Base-by-base conservation (phyloP, 2,113 vertebrate genomes). In the Nothocercus nigrocapillus region DNA sequence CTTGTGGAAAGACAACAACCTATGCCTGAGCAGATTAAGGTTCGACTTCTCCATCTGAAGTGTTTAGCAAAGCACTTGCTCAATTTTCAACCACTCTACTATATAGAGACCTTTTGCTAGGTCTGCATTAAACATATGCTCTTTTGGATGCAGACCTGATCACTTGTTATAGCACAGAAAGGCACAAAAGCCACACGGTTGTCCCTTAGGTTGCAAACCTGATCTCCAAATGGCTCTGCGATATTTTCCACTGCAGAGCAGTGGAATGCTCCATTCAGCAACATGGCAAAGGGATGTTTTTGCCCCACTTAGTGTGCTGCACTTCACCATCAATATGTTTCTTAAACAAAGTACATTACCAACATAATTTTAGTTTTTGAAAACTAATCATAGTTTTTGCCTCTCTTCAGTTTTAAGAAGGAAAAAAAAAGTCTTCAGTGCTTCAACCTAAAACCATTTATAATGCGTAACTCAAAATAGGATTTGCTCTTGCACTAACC, bases 251-350 rank as follows among this genome's bases (percentile, higher is more conserved):
- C 49, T 51, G 49, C 49, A 51, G 45, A 51, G 21, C 21, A 11
- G 21, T 44, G 42, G 12, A 44, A 13, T 44, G 42, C 44, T 45
- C 44, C 44, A 45, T 18, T 45, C 44, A 45, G 44, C 44, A 45
- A 17, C 44, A 45, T 5, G 44, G 44, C 17, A 45, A 45, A 45
- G 44, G 11, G 44, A 53, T 0, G 1, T 51, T 94, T 91, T 25
- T 91, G 25, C 45, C 82, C 30, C 2, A 5, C 15, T 27, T 7
- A 3, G 25, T 28, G 66, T 0, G 0, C 11, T 15, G 40, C 15
- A 56, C 10, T 22, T 44, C 19, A 73, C 53, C 75, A 56, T 17
- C 3, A 1, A 81, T 54, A 15, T 27, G 12, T 49, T 63, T 70
- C 86, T 72, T 25, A 63, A 82, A 14, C 10, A 72, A 85, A 59